Percentiles rank a stretch among this genome's conserved stretches.
phyloP scores from a whole-genome alignment of 2,888 invertebrate species.

The Tanaodytes sp. region DNA sequence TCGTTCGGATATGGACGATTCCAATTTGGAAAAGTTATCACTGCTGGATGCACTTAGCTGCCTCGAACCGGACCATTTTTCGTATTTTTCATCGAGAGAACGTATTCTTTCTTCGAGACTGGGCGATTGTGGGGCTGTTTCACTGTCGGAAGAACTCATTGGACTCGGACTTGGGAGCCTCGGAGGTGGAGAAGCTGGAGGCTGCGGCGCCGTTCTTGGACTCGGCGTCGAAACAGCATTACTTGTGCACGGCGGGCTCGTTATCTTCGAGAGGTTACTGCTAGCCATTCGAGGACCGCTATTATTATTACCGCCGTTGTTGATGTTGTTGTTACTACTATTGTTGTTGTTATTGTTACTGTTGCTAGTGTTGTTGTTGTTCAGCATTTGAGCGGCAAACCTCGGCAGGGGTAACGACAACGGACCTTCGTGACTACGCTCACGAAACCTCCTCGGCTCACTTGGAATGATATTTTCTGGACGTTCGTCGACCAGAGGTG shows the following conservation, averaged over 20 bases:
- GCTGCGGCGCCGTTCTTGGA: conserved; percentile 78
- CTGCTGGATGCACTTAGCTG: conserved; percentile 76
- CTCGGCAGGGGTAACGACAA: conserved; percentile 90
- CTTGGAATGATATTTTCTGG: conserved; percentile 83
- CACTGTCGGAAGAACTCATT: conserved; percentile 80
- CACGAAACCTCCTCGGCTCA: conserved; percentile 82
- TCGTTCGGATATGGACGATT: conserved; percentile 74
- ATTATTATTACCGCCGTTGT: conserved; percentile 16
- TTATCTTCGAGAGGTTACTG: conserved; percentile 63
- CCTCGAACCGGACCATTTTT: conserved; percentile 87
- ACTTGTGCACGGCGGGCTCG: conserved; percentile 70
- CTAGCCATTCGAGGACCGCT: conserved; percentile 25
- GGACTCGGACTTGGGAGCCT: conserved; percentile 85
- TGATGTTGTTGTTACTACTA: conserved; percentile 19
- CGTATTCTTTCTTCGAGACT: conserved; percentile 93
- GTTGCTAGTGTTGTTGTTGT: conserved; percentile 65
- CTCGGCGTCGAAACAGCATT: conserved; percentile 73
- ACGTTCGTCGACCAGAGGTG: conserved; percentile 87
- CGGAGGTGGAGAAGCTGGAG: conserved; percentile 78
- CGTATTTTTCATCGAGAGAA: conserved; percentile 93
- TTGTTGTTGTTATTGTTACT: conserved; percentile 46
- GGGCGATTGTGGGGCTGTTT: conserved; percentile 77
- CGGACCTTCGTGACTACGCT: conserved; percentile 79
- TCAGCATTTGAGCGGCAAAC: conserved; percentile 83
- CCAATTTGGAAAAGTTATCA: conserved; percentile 75